Evolutionary conservation across 2,113 vertebrate species (phyloP).

Genomic region (Gallinago undulata): DNA sequence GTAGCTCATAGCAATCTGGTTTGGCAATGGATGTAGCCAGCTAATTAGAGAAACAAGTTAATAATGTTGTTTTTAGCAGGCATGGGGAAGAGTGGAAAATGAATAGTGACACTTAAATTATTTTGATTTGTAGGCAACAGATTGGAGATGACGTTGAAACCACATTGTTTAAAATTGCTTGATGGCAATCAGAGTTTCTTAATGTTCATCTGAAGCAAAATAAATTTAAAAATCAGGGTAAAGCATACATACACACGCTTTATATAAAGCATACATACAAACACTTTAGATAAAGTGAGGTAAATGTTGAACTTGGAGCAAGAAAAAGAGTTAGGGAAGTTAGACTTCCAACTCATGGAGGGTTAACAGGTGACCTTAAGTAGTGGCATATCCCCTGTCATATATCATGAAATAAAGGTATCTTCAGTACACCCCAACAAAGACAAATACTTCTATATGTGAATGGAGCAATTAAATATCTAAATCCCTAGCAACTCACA

Average conservation of each 20-base stretch:
- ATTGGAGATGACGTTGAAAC: not conserved
- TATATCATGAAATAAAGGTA: not conserved
- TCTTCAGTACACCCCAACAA: not conserved
- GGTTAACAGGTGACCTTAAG: not conserved
- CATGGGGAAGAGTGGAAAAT: not conserved
- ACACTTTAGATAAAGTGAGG: not conserved
- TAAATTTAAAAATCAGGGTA: not conserved
- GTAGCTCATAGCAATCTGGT: conserved; percentile 7
- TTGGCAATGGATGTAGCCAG: conserved; percentile 20
- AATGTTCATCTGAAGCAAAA: not conserved
- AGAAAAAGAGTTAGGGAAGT: not conserved
- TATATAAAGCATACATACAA: not conserved
- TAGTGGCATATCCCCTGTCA: not conserved
- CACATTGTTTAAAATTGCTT: not conserved
- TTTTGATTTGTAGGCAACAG: not conserved
- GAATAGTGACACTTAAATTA: not conserved
- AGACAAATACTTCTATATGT: not conserved
- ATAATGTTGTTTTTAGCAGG: not conserved
- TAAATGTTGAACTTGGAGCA: not conserved
- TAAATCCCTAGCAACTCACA: not conserved
- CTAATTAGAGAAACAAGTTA: conserved; percentile 46
- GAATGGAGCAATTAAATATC: not conserved
- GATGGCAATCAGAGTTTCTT: not conserved
- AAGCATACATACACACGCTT: not conserved
- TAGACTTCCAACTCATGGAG: not conserved